phyloP scores from a whole-genome alignment of 2,888 invertebrate genomes.

The Galeruca laticollis region DNA sequence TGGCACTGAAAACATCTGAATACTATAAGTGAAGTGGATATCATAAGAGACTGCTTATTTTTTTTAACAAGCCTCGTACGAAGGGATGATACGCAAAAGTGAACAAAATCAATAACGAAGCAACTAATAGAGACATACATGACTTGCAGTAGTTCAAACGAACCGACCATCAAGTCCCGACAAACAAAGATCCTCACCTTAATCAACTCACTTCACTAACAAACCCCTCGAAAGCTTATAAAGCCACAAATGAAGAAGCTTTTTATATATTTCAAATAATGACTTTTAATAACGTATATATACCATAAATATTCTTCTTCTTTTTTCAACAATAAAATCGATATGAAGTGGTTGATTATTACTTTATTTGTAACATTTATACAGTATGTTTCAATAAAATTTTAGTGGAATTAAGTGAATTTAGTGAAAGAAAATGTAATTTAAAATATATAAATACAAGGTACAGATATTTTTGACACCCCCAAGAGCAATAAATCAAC shows the following conservation, averaged over 20 bases:
- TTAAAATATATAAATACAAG: not conserved
- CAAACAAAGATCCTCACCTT: constrained; percentile 18
- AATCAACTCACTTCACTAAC: constrained; percentile 20
- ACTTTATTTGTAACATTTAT: too few relatives aligned
- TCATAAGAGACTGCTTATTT: too few relatives aligned
- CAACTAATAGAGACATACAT: constrained; percentile 53
- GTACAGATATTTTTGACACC: constrained; percentile 4
- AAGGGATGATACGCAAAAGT: constrained; percentile 53
- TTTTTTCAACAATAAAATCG: too few relatives aligned
- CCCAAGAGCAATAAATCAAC: constrained; percentile 36
- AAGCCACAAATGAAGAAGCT: not conserved
- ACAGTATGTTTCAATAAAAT: too few relatives aligned
- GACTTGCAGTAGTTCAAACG: constrained; percentile 51
- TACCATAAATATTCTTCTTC: too few relatives aligned
- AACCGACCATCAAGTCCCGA: constrained; percentile 46
- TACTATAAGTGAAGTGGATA: too few relatives aligned
- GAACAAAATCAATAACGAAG: constrained; percentile 61
- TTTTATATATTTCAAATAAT: not conserved
- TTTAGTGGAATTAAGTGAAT: not conserved
- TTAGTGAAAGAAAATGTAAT: too few relatives aligned
- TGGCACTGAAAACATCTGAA: too few relatives aligned
- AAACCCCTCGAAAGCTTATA: constrained; percentile 12
- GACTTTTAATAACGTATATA: not conserved
- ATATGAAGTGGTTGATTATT: too few relatives aligned
- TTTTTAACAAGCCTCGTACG: constrained; percentile 3